Evolutionary conservation across 2,797 vertebrate genomes (phyloP).

Genomic region (Chaunax sp.): DNA sequence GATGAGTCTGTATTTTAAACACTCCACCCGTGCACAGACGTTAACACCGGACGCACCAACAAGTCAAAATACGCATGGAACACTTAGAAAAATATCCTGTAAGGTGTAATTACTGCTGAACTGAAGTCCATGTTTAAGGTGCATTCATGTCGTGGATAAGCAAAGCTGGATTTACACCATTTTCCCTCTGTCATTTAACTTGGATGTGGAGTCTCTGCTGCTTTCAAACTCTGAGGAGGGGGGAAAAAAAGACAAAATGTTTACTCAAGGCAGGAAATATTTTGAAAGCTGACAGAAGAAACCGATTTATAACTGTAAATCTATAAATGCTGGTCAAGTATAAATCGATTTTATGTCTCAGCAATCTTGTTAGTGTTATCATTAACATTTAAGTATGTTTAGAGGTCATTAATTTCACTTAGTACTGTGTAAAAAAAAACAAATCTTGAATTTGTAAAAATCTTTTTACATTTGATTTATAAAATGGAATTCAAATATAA

Average conservation of each 20-base stretch:
- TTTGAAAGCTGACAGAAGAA: background rate
- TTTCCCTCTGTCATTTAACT: conserved; percentile 38
- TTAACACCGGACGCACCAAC: conserved; percentile 24
- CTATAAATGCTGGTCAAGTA: no score
- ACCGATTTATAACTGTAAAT: background rate
- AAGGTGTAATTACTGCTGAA: conserved; percentile 33
- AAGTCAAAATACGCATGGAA: conserved; percentile 45
- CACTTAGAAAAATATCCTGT: conserved; percentile 24
- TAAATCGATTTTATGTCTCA: no score
- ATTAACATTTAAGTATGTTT: no score
- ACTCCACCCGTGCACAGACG: conserved; percentile 19
- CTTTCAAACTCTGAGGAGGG: conserved; percentile 66
- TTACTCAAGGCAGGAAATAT: conserved; percentile 2
- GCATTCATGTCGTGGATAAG: conserved; percentile 3
- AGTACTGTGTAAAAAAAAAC: no score
- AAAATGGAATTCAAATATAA: no score
- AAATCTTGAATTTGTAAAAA: no score
- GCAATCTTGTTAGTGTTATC: no score
- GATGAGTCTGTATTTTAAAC: conserved; percentile 18
- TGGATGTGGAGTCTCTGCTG: conserved; percentile 60
- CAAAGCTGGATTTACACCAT: background rate
- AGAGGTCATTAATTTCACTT: no score
- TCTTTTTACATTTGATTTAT: no score
- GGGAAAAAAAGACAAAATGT: conserved; percentile 20
- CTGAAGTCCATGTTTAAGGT: conserved; percentile 48